Base-by-base conservation (phyloP, 2,888 invertebrate species). In the Gari tellinella region DNA sequence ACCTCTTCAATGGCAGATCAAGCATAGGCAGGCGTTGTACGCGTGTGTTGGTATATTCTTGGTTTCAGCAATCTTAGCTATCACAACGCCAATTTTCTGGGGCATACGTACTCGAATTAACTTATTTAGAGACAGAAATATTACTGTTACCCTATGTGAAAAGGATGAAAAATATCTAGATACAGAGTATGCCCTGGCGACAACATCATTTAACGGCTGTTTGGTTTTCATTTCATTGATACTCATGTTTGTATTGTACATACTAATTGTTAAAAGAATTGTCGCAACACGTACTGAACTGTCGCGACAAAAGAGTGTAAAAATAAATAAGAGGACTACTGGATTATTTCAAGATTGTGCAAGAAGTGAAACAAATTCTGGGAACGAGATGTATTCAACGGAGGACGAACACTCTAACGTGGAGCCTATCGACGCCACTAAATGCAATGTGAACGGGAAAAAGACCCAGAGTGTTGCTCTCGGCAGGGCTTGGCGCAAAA, bases 61-160 rank as follows among this genome's bases (percentile, higher is more conserved):
- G 1, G 17, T 65, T 14, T 43, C 70, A 0, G 46, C 19, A 1
- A 23, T 60, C 8, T 19, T 72, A 12, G 53, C 64, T 7, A 15
- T 43, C 0, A 64, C 70, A 15, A 60, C 58, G 4, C 19, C 48
- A 2, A 37, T 72, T n/a, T 51, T 55, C 25, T 72, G 64, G 58
- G 70, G 70, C 1, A 31, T 45, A 0, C 58, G 51, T 12, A 12
- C 40, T 2, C 43, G 40, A 7, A 10, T 21, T 15, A 40, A 38
- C 12, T 8, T 10, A 0, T 60, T 55, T 17, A 43, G 48, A 5
- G 49, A 56, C 17, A 25, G 14, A 15, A 43, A 19, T 1, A 25
- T 72, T 5, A 65, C 25, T n/a, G 70, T 72, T 0, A 72, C 70
- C 1, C 15, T 53, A 15, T 72, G 70, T 37, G 70, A 72, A 41